phyloP scores from a whole-genome alignment of 1,140 invertebrate species.

The Drosophila tristis region DNA sequence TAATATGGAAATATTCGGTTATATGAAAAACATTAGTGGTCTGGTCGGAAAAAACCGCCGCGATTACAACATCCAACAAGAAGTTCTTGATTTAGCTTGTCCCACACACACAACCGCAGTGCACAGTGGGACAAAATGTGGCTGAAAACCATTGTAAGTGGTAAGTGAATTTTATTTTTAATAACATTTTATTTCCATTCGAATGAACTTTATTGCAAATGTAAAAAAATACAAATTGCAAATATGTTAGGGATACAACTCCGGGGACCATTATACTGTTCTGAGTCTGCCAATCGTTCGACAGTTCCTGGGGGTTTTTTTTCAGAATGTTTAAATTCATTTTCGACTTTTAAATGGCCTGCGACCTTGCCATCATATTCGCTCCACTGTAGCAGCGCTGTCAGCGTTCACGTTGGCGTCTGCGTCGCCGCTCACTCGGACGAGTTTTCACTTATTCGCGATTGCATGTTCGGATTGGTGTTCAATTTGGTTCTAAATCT shows the following conservation, averaged over 20 bases:
- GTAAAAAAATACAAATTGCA: no score
- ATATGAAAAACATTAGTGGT: conserved; percentile 26
- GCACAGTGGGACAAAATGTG: no score
- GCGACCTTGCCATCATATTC: conserved; percentile 19
- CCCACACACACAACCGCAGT: conserved; percentile 8
- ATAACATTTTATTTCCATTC: no score
- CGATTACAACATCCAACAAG: conserved; percentile 59
- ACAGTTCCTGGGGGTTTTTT: no score
- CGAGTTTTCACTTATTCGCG: conserved; percentile 70
- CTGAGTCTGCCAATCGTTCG: no score
- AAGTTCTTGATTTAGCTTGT: conserved; percentile 59
- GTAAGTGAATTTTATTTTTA: no score
- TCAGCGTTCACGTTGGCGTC: conserved; percentile 10
- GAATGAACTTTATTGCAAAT: no score
- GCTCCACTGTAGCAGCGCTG: conserved; percentile 51
- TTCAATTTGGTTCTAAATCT: conserved; percentile 82
- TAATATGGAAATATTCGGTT: conserved; percentile 49
- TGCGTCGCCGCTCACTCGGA: conserved; percentile 44
- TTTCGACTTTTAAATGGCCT: background rate
- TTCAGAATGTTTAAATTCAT: conserved; percentile 3
- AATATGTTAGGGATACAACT: no score
- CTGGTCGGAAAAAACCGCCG: conserved; percentile 18
- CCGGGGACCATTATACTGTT: no score
- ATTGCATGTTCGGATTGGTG: conserved; percentile 61
- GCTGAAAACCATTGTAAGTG: no score